Percentiles rank a stretch among this genome's conserved stretches.
phyloP scores from a whole-genome alignment of 2,888 invertebrate genomes.

The Brachypterus glaber region DNA sequence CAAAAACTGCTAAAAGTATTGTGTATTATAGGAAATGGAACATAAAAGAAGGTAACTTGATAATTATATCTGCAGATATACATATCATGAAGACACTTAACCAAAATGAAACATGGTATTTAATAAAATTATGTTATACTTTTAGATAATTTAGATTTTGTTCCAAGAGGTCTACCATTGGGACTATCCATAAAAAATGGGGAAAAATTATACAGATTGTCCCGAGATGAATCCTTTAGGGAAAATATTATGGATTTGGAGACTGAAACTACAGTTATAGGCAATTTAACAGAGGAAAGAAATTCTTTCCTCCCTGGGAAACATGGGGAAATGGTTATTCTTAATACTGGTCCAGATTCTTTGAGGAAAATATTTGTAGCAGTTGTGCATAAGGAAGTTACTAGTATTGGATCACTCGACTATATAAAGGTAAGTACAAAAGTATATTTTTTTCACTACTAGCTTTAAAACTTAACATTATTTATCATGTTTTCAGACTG shows the following conservation, averaged over 20 bases:
- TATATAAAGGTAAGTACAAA: constrained; percentile 34
- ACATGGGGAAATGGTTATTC: constrained; percentile 32
- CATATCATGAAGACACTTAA: too few species aligned
- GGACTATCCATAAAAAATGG: constrained; percentile 38
- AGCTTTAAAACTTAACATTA: too few species aligned
- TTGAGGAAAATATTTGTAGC: constrained; percentile 36
- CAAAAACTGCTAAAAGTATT: constrained; percentile 14
- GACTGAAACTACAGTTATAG: constrained; percentile 24
- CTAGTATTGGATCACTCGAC: constrained; percentile 32
- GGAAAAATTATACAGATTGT: constrained; percentile 29
- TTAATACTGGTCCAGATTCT: constrained; percentile 32
- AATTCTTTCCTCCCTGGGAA: constrained; percentile 31
- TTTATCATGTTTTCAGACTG: too few species aligned
- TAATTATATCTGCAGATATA: too few species aligned
- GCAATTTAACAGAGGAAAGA: constrained; percentile 20
- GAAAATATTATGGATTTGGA: constrained; percentile 21
- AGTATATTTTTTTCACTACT: not conserved
- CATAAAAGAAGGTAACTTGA: constrained; percentile 23
- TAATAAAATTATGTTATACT: constrained; percentile 7
- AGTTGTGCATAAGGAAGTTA: constrained; percentile 33
- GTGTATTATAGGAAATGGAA: constrained; percentile 30
- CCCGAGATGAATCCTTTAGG: constrained; percentile 19
- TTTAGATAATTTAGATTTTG: constrained; percentile 31
- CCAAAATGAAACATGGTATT: too few species aligned
- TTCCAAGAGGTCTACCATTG: constrained; percentile 32